These are phyloP conservation scores for Orthosia gothica DNA, from an alignment of 2,888 invertebrate species.

Conservation along the genomic window DNA sequence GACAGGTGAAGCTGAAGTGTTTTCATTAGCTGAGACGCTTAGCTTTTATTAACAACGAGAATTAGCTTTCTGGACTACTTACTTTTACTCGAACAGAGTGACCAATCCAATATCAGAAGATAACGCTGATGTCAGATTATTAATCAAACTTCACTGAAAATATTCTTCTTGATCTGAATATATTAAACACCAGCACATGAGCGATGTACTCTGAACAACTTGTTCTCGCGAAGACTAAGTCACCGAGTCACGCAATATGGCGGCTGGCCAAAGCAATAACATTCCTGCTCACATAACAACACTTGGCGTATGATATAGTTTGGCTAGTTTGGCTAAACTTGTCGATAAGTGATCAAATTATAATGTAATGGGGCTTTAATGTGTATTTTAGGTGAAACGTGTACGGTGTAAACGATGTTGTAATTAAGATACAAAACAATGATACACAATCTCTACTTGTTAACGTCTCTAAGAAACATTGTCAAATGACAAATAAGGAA, in stretches of 20 bases:
- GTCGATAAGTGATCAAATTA: slow-evolving; percentile 46
- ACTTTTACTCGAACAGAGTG: background rate
- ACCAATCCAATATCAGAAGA: background rate
- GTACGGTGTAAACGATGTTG: background rate
- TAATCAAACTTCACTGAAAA: slow-evolving; percentile 14
- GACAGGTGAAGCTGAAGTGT: no score
- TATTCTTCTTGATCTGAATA: slow-evolving; percentile 37
- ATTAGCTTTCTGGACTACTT: background rate
- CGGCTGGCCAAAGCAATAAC: slow-evolving; percentile 69
- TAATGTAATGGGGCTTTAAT: slow-evolving; percentile 4
- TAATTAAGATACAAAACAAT: no score
- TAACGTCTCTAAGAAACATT: no score
- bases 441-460: no score
- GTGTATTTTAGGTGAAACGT: background rate
- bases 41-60: no score
- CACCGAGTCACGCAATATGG: slow-evolving; percentile 62
- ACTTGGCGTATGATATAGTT: slow-evolving; percentile 65
- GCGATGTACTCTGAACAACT: slow-evolving; percentile 43
- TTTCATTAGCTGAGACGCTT: no score
- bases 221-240: slow-evolving; percentile 59
- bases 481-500: no score
- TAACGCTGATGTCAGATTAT: background rate
- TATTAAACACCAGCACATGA: slow-evolving; percentile 52
- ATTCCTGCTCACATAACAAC: slow-evolving; percentile 67
- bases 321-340: slow-evolving; percentile 44